Evolutionary conservation across 2,113 vertebrate genomes (phyloP).

Genomic region (Abramis brama): DNA sequence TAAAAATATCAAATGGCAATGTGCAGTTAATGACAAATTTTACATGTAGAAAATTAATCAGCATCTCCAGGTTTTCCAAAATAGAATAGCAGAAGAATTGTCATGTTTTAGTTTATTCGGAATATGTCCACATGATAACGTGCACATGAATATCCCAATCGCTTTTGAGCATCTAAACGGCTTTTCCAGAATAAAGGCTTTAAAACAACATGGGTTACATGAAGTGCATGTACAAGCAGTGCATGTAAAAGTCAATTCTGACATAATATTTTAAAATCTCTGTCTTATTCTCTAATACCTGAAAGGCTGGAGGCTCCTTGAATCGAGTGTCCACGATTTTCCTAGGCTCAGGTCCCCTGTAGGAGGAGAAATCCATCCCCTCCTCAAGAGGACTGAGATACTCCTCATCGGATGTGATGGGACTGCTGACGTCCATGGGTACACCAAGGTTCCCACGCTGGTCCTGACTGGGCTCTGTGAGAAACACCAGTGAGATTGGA

Average conservation of each 20-base stretch:
- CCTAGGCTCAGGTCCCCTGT: slow-evolving; percentile 66
- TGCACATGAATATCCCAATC: background rate
- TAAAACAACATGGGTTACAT: background rate
- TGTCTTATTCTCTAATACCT: slow-evolving; percentile 77
- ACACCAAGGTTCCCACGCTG: slow-evolving; percentile 71
- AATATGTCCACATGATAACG: background rate
- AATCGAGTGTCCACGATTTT: slow-evolving; percentile 77
- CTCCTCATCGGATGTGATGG: slow-evolving; percentile 96
- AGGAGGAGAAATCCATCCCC: slow-evolving; percentile 81
- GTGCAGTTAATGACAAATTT: background rate
- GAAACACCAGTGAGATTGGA: background rate
- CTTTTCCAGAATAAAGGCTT: background rate
- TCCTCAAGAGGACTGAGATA: slow-evolving; percentile 97
- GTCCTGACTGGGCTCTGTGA: slow-evolving; percentile 68
- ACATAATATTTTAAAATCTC: background rate
- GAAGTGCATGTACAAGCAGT: background rate
- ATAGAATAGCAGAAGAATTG: background rate
- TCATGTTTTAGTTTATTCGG: background rate
- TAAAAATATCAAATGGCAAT: too few relatives aligned
- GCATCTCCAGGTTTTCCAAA: background rate
- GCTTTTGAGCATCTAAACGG: background rate
- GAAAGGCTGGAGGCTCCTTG: slow-evolving; percentile 89
- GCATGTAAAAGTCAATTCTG: background rate
- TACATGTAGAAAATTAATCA: background rate
- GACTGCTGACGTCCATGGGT: slow-evolving; percentile 85